These are phyloP conservation scores for Parus major DNA, from an alignment of 2,113 vertebrate species.

Conservation along the genomic window DNA sequence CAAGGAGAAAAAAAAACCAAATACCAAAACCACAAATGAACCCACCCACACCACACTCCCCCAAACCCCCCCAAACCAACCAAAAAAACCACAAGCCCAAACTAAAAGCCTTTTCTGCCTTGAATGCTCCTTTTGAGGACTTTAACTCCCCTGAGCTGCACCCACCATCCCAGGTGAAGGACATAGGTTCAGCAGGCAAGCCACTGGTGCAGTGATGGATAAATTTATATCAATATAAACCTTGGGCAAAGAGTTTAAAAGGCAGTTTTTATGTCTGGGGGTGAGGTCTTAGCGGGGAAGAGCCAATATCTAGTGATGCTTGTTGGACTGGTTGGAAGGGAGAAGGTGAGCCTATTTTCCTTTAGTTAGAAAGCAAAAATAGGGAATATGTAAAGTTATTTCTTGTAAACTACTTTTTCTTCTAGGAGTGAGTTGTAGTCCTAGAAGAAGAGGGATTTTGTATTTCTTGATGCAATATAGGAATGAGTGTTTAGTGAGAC, in stretches of 20 bases:
- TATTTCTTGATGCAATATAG: accelerated
- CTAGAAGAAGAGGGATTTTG: neutral
- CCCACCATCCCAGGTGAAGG: neutral
- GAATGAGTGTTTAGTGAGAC: neutral
- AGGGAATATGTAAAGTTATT: neutral
- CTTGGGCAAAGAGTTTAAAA: accelerated
- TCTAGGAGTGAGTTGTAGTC: neutral
- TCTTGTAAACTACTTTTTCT: neutral
- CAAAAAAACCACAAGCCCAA: neutral
- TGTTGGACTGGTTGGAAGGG: accelerated
- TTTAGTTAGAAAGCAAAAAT: neutral
- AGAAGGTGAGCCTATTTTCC: neutral
- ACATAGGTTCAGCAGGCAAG: neutral
- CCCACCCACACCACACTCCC: neutral
- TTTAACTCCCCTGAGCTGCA: neutral
- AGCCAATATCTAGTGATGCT: accelerated
- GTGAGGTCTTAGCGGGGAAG: neutral
- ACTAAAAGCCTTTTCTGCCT: accelerated
- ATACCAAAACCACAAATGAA: neutral
- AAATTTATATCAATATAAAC: neutral
- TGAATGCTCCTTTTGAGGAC: neutral
- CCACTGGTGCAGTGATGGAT: neutral
- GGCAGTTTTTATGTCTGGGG: accelerated
- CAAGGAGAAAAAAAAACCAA: neutral
- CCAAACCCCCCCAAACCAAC: neutral